Conservation (phyloP, 2,888 invertebrate species). For the Caenorhabditis sp. region DNA sequence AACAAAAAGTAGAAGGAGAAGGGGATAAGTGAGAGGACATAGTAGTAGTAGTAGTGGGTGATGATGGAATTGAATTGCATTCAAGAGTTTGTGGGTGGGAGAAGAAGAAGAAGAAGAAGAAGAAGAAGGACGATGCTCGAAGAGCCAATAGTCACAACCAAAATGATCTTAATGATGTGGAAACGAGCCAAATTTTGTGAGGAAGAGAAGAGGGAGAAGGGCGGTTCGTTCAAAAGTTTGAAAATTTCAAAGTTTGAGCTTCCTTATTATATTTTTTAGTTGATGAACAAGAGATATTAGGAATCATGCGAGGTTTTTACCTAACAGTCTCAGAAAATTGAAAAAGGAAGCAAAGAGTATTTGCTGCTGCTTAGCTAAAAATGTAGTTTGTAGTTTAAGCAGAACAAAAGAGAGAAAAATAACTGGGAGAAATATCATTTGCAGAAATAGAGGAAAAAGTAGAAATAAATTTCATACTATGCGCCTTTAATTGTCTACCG, state of each 20-base stretch:
- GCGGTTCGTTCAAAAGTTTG: too few species aligned
- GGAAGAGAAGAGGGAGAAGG: too few species aligned
- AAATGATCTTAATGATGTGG: background rate
- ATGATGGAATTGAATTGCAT: slow-evolving; percentile 20
- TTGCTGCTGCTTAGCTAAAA: background rate
- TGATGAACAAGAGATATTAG: too few species aligned
- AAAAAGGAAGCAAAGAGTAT: background rate
- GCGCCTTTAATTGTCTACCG: too few species aligned
- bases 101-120: slow-evolving; percentile 1
- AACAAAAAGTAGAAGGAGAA: background rate
- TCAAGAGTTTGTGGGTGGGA: slow-evolving; percentile 11
- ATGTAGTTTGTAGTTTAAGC: slow-evolving; percentile 1
- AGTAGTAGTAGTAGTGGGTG: slow-evolving; percentile 14
- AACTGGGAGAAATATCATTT: too few species aligned
- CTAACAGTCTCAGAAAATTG: too few species aligned
- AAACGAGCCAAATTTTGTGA: too few species aligned
- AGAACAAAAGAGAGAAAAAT: background rate
- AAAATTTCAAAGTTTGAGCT: too few species aligned
- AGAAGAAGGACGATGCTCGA: background rate
- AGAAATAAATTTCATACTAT: too few species aligned
- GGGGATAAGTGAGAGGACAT: slow-evolving; percentile 11
- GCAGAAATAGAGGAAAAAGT: too few species aligned
- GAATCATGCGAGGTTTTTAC: too few species aligned
- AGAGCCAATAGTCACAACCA: background rate
- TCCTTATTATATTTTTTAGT: too few species aligned